Evolutionary conservation across 2,888 invertebrate species (phyloP).

Genomic region (Phymatocera aterrima): DNA sequence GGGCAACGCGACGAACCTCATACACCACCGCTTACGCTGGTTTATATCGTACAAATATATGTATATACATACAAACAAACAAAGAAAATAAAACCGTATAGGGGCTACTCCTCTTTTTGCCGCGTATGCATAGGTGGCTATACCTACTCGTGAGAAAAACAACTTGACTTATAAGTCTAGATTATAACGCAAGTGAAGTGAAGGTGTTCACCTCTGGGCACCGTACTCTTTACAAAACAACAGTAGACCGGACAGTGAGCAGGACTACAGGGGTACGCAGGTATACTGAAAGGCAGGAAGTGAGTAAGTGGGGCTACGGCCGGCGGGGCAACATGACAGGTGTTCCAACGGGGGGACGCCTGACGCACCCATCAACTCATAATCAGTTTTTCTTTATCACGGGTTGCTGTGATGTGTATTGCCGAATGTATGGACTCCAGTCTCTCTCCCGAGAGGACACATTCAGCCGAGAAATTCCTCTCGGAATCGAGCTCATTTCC

Average conservation of each 20-base stretch:
- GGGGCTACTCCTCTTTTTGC: no score
- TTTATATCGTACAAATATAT: no score
- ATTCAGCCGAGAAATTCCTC: no score
- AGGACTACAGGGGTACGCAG: conserved; percentile 15
- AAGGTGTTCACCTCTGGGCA: background rate
- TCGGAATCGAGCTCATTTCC: no score
- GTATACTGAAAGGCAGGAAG: conserved; percentile 29
- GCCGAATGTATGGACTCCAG: no score
- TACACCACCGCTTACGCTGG: no score
- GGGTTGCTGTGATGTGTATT: background rate
- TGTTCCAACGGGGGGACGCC: conserved; percentile 18
- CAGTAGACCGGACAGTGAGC: conserved; percentile 1
- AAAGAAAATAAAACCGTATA: no score
- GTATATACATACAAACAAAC: no score
- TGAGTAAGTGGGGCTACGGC: conserved; percentile 25
- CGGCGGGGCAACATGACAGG: conserved; percentile 22
- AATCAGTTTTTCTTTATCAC: background rate
- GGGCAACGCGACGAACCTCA: no score
- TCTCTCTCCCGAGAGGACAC: no score
- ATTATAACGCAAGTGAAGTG: background rate
- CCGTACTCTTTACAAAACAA: conserved; percentile 20
- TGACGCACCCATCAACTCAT: conserved; percentile 26
- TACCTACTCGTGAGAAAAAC: background rate
- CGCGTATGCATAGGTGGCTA: no score
- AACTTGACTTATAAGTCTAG: background rate